Evolutionary conservation across 2,113 vertebrate species (phyloP).

Genomic region (Pogona vitticeps): DNA sequence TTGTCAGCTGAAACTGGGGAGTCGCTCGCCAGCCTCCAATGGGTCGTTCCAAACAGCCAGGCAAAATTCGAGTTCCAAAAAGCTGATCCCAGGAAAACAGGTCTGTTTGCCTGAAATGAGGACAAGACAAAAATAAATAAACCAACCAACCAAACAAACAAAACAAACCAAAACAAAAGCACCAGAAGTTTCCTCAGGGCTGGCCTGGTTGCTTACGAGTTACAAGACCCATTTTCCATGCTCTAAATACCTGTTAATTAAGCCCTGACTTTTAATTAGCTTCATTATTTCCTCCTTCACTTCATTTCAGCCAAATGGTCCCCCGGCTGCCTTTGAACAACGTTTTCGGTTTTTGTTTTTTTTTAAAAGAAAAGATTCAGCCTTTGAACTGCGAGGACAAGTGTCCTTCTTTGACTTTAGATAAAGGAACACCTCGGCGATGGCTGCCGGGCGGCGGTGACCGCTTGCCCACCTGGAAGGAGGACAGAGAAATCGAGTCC

Average conservation of each 20-base stretch:
- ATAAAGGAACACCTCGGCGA: too few species aligned
- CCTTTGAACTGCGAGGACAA: background rate
- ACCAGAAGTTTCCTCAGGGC: background rate
- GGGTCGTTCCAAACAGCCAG: too few species aligned
- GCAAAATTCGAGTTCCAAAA: too few species aligned
- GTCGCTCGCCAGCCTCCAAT: too few species aligned
- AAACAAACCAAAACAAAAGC: background rate
- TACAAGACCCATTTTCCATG: background rate
- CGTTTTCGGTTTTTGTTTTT: background rate
- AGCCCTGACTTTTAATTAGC: slow-evolving; percentile 26
- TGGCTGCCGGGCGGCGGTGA: too few species aligned
- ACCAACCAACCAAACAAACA: too few species aligned
- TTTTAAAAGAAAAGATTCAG: background rate
- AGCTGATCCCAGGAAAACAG: too few species aligned
- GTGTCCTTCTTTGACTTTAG: background rate
- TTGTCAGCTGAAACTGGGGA: too few species aligned
- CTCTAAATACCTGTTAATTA: slow-evolving; percentile 38
- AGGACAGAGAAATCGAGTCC: too few species aligned
- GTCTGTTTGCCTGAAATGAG: too few species aligned
- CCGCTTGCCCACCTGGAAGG: too few species aligned
- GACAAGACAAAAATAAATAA: too few species aligned
- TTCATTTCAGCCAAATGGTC: background rate
- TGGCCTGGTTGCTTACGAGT: background rate
- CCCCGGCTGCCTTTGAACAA: background rate
- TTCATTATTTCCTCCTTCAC: slow-evolving; percentile 10